phyloP scores from a whole-genome alignment of 2,888 invertebrate species.

The Apodemia zela region DNA sequence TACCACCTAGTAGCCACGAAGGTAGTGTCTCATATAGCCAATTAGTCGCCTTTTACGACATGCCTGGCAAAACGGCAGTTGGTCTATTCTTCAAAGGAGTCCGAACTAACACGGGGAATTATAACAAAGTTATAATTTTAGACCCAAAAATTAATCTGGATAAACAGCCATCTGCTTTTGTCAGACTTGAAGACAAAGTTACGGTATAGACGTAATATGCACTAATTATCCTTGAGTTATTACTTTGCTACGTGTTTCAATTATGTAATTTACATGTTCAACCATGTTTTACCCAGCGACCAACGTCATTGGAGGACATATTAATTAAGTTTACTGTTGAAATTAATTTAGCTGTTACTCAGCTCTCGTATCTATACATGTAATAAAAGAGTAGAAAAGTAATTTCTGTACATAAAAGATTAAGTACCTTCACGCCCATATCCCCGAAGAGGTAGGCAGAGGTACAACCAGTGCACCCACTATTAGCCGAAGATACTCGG shows the following conservation, averaged over 20 bases:
- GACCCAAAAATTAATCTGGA: not conserved
- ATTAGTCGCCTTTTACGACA: too few species aligned
- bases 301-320: not conserved
- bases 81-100: too few species aligned
- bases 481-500: too few species aligned
- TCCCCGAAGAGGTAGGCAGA: too few species aligned
- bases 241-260: not conserved
- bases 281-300: not conserved
- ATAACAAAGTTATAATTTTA: not conserved
- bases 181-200: not conserved
- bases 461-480: too few species aligned
- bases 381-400: too few species aligned
- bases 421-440: too few species aligned
- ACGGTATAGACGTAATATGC: not conserved
- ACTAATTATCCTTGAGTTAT: slow-evolving; percentile 1
- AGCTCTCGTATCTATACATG: not conserved
- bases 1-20: too few species aligned
- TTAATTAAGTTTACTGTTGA: not conserved
- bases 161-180: not conserved
- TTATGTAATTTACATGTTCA: slow-evolving; percentile 1
- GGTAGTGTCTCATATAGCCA: too few species aligned
- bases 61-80: too few species aligned
- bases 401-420: too few species aligned
- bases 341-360: not conserved
- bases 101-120: too few species aligned